Conservation (phyloP, 2,797 vertebrate genomes). For the Lycodopsis pacificus region DNA sequence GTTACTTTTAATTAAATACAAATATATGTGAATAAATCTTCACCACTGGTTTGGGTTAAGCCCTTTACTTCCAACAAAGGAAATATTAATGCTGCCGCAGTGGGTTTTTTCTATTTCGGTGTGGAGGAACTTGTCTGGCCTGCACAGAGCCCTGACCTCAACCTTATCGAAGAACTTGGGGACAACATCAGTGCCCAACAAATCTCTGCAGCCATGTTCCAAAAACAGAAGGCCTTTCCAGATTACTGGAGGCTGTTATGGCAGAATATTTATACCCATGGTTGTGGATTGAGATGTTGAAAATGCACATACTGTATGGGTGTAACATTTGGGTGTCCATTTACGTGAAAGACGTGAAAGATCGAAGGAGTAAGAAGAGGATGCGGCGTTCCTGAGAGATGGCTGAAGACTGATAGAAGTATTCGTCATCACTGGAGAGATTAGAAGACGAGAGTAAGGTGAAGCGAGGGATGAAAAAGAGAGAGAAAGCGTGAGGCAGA, state of each 20-base stretch:
- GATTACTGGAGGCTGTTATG: neutral
- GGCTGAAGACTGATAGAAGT: constrained; percentile 61
- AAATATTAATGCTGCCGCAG: neutral
- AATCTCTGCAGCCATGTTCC: neutral
- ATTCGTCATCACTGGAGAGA: constrained; percentile 63
- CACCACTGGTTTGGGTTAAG: neutral
- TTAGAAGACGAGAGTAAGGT: constrained; percentile 43
- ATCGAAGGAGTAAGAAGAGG: constrained; percentile 47
- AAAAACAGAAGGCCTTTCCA: constrained; percentile 13
- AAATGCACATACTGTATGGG: neutral
- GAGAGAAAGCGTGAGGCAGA: constrained; percentile 30
- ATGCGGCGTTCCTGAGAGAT: constrained; percentile 54
- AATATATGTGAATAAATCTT: neutral
- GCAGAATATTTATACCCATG: neutral
- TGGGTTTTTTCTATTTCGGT: neutral
- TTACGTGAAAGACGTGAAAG: constrained; percentile 1
- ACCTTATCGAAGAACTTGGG: neutral
- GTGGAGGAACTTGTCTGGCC: neutral
- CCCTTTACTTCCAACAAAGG: neutral
- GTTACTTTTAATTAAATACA: neutral
- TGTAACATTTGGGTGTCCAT: neutral
- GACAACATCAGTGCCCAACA: neutral
- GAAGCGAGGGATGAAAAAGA: constrained; percentile 43
- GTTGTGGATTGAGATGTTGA: constrained; percentile 10
- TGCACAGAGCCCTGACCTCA: neutral